Evolutionary conservation across 2,113 vertebrate genomes (phyloP), one percentile per base, ranked within the genome.

Genomic region (Plotosus lineatus): DNA sequence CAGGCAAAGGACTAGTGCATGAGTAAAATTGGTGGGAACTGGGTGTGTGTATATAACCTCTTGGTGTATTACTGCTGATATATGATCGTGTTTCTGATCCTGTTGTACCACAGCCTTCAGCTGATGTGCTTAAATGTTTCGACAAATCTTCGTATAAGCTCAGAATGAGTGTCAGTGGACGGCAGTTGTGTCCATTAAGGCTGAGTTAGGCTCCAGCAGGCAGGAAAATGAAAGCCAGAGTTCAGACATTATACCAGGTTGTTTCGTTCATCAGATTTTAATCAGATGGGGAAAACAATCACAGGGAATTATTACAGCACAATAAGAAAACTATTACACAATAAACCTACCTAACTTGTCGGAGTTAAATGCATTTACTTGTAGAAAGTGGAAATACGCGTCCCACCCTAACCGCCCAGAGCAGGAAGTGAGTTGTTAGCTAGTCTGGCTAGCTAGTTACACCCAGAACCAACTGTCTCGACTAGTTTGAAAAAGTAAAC

Each of bases 391-490:
- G 31, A 77, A 17, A 17, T 31, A 33, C 6, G 73, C 60, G 80
- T 38, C 80, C 80, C 80, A 77, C 65, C 53, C 38, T 51, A 28
- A 73, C 10, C 19, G 77, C 58, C 88, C 80, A 75, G 87, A 93
- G 82, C 93, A 93, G 93, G 93, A 94, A 94, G 93, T 94, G 89
- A 91, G 85, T 87, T 87, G 85, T 86, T 87, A 83, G 82, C 90
- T 87, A 81, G 61, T 76, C 84, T 86, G 77, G 83, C 63, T 46
- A 31, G 14, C 44, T 65, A 50, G 50, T 40, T 40, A 65, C 14
- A 50, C 71, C n/a, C n/a, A 50, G 11, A 40, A 36, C 9, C 26
- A 71, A 28, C 28, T 63, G 14, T 55, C 44, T 38, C 17, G 63
- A 31, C 46, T 44, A 42, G 4, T 40, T 28, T 28, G 21, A 11